phyloP scores from a whole-genome alignment of 2,797 vertebrate genomes.

The Lateolabrax maculatus region DNA sequence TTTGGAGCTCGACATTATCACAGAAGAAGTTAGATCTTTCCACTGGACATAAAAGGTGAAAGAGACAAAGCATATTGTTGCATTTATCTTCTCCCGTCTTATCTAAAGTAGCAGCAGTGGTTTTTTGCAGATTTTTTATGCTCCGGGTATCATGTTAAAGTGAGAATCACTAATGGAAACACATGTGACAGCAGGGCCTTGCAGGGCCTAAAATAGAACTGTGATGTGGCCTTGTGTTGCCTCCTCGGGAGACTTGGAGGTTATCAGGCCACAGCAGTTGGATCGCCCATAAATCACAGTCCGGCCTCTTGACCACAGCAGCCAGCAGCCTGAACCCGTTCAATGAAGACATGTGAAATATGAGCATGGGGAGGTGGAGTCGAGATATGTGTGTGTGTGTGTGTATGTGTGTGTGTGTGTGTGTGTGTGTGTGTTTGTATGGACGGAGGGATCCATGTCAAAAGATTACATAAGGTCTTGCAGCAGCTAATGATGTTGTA shows the following conservation, averaged over 20 bases:
- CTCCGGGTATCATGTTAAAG: not conserved
- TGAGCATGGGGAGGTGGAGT: not conserved
- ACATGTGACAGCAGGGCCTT: not conserved
- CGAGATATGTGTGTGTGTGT: not conserved
- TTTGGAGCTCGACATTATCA: not conserved
- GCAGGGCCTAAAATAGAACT: constrained; percentile 27
- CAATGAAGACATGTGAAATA: constrained; percentile 21
- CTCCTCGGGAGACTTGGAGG: constrained; percentile 48
- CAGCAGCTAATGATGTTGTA: not conserved
- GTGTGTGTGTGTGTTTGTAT: not conserved
- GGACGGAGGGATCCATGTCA: not conserved
- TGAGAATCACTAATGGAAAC: constrained; percentile 20
- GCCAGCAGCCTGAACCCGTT: not conserved
- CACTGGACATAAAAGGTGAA: constrained; percentile 9
- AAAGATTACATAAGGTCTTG: not conserved
- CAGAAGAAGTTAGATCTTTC: not conserved
- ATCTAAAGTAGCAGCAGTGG: constrained; percentile 45
- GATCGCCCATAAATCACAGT: constrained; percentile 52
- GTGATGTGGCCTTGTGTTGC: not conserved
- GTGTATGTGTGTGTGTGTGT: constrained; percentile 9
- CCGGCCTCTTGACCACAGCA: constrained; percentile 12
- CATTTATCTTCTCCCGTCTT: constrained; percentile 6
- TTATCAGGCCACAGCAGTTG: constrained; percentile 64
- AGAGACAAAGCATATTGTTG: not conserved
- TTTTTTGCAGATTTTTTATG: not conserved